Evolutionary conservation across 2,797 vertebrate genomes (phyloP).

Genomic region (Pogoniulus pusillus): DNA sequence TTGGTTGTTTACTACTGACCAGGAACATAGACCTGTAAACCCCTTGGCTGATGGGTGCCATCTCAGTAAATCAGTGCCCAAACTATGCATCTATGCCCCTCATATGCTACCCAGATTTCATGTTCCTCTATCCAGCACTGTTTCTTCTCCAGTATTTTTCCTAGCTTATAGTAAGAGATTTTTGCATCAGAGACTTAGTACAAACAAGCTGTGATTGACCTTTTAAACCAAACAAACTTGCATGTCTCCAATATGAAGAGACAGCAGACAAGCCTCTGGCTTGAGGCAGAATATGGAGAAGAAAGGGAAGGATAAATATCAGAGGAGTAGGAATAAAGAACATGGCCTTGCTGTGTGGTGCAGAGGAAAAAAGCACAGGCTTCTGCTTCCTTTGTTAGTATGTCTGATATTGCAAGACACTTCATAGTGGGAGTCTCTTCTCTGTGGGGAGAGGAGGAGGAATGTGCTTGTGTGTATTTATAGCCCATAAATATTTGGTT

Average conservation of each 20-base stretch:
- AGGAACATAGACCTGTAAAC: neutral
- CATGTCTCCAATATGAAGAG: constrained; percentile 64
- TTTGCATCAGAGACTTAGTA: constrained; percentile 48
- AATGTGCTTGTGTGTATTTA: constrained; percentile 26
- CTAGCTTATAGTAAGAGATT: constrained; percentile 23
- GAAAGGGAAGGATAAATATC: constrained; percentile 58
- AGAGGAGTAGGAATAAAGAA: constrained; percentile 35
- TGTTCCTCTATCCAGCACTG: neutral
- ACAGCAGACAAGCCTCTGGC: constrained; percentile 63
- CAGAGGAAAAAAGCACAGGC: neutral
- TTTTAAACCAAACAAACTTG: constrained; percentile 73
- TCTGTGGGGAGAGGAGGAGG: constrained; percentile 2
- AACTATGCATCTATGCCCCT: neutral
- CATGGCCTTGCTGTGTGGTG: constrained; percentile 7
- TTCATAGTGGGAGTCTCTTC: constrained; percentile 34
- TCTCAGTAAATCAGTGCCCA: neutral
- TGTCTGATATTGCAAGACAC: constrained; percentile 27
- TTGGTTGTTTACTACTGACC: neutral
- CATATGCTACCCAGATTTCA: neutral
- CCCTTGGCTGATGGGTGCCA: neutral
- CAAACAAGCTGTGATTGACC: constrained; percentile 70
- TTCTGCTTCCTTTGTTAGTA: constrained; percentile 31
- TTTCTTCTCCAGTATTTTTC: constrained; percentile 1
- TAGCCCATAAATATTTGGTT: constrained; percentile 45
- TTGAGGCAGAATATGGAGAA: constrained; percentile 68